Evolutionary conservation across 2,888 invertebrate genomes (phyloP), one percentile per base, ranked within the genome.

Genomic region (Polyploca ridens): DNA sequence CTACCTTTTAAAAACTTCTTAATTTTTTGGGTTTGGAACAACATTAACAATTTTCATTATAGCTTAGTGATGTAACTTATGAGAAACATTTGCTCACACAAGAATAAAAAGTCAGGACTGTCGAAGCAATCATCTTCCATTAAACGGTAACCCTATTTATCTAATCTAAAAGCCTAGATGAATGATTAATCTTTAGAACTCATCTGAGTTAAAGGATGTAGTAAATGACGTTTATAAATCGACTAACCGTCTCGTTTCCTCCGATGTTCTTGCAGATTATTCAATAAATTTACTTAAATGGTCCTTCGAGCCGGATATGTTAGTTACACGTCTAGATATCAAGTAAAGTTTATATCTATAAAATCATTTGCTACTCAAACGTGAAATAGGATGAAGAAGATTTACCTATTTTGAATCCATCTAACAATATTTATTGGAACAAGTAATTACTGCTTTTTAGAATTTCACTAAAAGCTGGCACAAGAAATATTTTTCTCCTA

Each of bases 241-340:
- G 54, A 54, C 54, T 19, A 7, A 19, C 19, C 54, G 54, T 19
- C 19, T 54, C 54, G n/a, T 19, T 54, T 54, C 54, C 54, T 54
- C 19, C 19, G 19, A 54, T 54, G 19, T 19, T 8, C 19, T 54
- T 54, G 54, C 64, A 70, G 70, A 72, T 71, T 67, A 70, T 67
- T 63, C 59, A 58, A 67, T 67, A 63, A 69, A 68, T 69, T 66
- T 67, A 67, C 41, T 66, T 64, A 65, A 65, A 65, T 64, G 66
- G 64, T 66, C 68, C 65, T 69, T 63, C 62, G 64, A 58, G 64
- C 64, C 70, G 68, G 54, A 54, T 54, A n/a, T 54, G 65, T 63
- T 60, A 35, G 19, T 54, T 19, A 54, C 19, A 54, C 54, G 54
- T 16, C 19, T 54, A 19, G 54, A 54, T 54, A 19, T 19, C 54